Conservation (phyloP, 37 sponge, comb jelly and placozoan species). For the Dysidea cf. avara region DNA sequence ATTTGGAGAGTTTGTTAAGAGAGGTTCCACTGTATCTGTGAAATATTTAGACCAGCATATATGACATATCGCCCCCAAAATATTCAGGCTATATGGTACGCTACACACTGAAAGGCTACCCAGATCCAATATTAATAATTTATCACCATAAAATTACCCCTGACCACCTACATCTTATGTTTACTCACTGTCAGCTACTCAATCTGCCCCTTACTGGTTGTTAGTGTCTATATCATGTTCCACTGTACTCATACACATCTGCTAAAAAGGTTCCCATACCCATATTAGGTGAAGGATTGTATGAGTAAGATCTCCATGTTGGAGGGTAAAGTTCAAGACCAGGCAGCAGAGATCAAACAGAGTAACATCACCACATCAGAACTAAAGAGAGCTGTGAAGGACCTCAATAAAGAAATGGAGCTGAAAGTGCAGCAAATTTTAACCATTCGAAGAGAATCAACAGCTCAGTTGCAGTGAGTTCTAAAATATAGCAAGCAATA, state of each 20-base stretch:
- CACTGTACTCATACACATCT: no score
- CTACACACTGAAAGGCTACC: background rate
- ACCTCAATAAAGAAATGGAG: constrained; percentile 41
- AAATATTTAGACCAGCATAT: no score
- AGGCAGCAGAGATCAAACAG: background rate
- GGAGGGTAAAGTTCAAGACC: constrained; percentile 1
- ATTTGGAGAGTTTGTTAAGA: no score
- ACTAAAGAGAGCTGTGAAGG: constrained; percentile 1
- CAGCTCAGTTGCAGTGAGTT: constrained; percentile 44
- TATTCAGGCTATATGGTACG: background rate
- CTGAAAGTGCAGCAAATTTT: constrained; percentile 53
- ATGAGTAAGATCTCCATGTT: background rate
- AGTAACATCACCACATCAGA: background rate
- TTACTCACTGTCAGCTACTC: no score
- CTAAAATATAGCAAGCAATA: background rate
- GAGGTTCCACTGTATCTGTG: no score
- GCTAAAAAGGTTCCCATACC: no score
- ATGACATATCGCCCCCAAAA: background rate
- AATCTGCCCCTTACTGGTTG: no score
- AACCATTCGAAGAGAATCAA: constrained; percentile 44
- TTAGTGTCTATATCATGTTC: no score
- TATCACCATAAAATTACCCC: background rate
- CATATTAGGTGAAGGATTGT: no score
- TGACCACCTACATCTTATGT: no score
- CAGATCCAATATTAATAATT: background rate